These are phyloP conservation scores for Neocloeon triangulifer DNA, from an alignment of 1,140 invertebrate species.

Conservation along the genomic window DNA sequence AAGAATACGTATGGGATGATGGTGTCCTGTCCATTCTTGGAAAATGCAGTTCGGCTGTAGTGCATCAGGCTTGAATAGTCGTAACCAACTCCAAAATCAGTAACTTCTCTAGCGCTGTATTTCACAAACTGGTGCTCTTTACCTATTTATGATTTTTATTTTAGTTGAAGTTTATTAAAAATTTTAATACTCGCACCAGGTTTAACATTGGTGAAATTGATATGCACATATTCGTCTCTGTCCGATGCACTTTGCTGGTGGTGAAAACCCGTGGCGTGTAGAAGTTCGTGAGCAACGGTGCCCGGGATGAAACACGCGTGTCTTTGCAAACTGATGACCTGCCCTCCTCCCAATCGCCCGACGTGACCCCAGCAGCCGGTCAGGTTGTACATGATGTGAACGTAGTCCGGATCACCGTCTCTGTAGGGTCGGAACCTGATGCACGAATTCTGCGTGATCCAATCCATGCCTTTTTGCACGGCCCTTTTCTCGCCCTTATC, in stretches of 20 bases:
- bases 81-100: constrained; percentile 14
- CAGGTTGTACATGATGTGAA: constrained; percentile 15
- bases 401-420: constrained; percentile 28
- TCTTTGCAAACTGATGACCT: constrained; percentile 29
- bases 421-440: constrained; percentile 28
- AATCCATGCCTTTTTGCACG: constrained; percentile 22
- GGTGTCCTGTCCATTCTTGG: constrained; percentile 5
- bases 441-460: constrained; percentile 31
- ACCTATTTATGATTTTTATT: too few relatives aligned
- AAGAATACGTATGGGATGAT: constrained; percentile 17
- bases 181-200: too few relatives aligned
- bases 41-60: constrained; percentile 8
- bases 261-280: constrained; percentile 23
- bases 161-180: too few relatives aligned
- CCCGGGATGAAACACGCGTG: constrained; percentile 11
- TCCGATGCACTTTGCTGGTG: constrained; percentile 28
- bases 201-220: constrained; percentile 36
- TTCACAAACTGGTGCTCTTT: constrained; percentile 44
- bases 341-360: constrained; percentile 25
- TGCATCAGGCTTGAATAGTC: constrained; percentile 21
- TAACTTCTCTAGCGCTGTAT: constrained; percentile 16
- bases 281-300: constrained; percentile 22
- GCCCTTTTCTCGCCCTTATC: constrained; percentile 20
- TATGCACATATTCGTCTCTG: constrained; percentile 23
- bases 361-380: constrained; percentile 28